These are phyloP conservation scores for Pseudochromis fuscus DNA, from an alignment of 2,797 vertebrate genomes.

Conservation along the genomic window DNA sequence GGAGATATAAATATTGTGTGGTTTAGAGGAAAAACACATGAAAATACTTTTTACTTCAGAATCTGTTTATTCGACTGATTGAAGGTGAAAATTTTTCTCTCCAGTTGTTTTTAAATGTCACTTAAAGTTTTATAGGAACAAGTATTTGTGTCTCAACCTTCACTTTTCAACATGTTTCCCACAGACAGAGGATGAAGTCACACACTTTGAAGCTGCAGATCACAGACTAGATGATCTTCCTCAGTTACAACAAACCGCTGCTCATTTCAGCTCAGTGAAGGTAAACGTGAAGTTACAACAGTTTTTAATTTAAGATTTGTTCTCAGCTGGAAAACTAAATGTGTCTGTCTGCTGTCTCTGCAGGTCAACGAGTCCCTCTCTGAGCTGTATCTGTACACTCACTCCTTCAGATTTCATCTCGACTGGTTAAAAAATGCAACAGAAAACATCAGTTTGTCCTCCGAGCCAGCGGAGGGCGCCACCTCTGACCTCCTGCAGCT, in stretches of 20 bases:
- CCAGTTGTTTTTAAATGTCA: too few relatives aligned
- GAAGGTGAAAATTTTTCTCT: too few relatives aligned
- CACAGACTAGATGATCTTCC: conserved; percentile 61
- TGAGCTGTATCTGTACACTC: conserved; percentile 48
- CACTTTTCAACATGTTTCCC: neutral
- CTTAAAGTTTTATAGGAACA: too few relatives aligned
- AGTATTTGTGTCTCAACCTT: neutral
- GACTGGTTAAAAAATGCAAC: conserved; percentile 72
- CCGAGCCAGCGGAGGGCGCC: conserved; percentile 40
- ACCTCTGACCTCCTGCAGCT: conserved; percentile 51
- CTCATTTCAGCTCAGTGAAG: neutral
- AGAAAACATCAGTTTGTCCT: conserved; percentile 52
- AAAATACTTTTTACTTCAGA: too few relatives aligned
- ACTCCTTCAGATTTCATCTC: conserved; percentile 66
- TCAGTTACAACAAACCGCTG: neutral
- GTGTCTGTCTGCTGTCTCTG: neutral
- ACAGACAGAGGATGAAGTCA: conserved; percentile 33
- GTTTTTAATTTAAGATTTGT: too few relatives aligned
- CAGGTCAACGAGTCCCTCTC: conserved; percentile 74
- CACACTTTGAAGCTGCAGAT: neutral
- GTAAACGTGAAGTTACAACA: conserved; percentile 38
- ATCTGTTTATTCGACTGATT: too few relatives aligned
- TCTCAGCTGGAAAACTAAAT: too few relatives aligned
- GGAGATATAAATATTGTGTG: too few relatives aligned
- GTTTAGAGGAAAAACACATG: too few relatives aligned